These are phyloP conservation scores for Euzetes globulus DNA, from an alignment of 2,888 invertebrate genomes.

Conservation along the genomic window DNA sequence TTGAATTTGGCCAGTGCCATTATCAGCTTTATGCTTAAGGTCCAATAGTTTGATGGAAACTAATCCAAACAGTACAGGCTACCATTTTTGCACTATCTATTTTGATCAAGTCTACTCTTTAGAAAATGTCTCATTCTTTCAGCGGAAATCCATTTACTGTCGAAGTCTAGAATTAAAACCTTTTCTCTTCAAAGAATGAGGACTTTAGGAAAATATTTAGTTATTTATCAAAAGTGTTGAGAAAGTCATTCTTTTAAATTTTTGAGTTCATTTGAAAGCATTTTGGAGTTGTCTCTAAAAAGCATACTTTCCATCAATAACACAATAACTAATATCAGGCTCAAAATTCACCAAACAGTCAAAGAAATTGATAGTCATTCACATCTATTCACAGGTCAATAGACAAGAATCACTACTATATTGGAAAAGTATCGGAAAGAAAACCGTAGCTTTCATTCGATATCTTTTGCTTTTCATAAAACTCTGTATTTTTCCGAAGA, in stretches of 20 bases:
- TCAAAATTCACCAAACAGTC: neutral
- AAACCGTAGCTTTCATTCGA: neutral
- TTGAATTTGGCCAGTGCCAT: no score
- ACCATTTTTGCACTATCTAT: no score
- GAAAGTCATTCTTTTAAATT: neutral
- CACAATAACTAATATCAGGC: neutral
- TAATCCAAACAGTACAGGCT: no score
- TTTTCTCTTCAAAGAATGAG: no score
- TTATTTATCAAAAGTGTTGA: no score
- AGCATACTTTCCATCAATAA: neutral
- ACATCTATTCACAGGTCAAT: constrained; percentile 16
- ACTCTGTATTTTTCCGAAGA: neutral
- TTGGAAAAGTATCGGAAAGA: neutral
- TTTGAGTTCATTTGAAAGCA: neutral
- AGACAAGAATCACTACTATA: neutral
- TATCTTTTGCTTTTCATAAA: neutral
- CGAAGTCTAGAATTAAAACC: no score
- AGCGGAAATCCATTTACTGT: no score
- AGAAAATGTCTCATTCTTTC: no score
- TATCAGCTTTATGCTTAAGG: no score
- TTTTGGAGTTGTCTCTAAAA: neutral
- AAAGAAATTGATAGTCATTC: constrained; percentile 10
- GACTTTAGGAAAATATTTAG: no score
- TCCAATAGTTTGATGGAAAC: no score
- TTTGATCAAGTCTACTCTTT: no score